A percentile compares a stretch with the other conserved stretches of the same genome.
Evolutionary conservation across 2,888 invertebrate genomes (phyloP).

Genomic region (Prosapia bicincta): DNA sequence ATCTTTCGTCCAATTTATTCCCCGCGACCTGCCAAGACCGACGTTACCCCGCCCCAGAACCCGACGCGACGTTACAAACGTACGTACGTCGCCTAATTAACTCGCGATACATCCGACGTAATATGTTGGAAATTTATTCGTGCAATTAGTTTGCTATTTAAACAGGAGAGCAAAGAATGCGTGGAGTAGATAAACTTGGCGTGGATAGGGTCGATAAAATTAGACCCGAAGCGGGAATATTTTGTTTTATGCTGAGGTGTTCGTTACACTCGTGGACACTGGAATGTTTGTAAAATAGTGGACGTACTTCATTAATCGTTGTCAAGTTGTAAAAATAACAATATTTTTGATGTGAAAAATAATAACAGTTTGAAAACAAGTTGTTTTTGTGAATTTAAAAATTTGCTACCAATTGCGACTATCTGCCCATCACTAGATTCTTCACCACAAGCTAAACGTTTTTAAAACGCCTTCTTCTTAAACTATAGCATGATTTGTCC

Average conservation of each 20-base stretch:
- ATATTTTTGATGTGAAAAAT: too few relatives aligned
- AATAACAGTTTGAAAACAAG: too few relatives aligned
- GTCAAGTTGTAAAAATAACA: too few relatives aligned
- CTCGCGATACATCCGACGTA: background rate
- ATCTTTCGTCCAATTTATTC: background rate
- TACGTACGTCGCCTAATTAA: background rate
- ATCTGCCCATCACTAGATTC: too few relatives aligned
- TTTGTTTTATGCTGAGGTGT: background rate
- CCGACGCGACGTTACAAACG: background rate
- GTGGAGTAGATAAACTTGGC: background rate
- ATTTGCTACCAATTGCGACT: too few relatives aligned
- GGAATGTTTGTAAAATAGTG: too few relatives aligned
- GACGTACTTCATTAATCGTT: too few relatives aligned
- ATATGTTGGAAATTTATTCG: background rate
- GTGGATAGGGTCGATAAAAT: background rate
- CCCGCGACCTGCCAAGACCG: background rate
- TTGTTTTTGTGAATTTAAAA: too few relatives aligned
- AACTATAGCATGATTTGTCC: too few relatives aligned
- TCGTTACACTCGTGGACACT: background rate
- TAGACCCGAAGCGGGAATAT: background rate
- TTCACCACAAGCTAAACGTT: too few relatives aligned
- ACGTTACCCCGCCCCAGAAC: background rate
- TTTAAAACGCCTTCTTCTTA: too few relatives aligned
- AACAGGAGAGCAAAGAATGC: background rate
- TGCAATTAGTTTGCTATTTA: background rate